Conservation (phyloP, 2,888 invertebrate species). For the Drosophila dives region DNA sequence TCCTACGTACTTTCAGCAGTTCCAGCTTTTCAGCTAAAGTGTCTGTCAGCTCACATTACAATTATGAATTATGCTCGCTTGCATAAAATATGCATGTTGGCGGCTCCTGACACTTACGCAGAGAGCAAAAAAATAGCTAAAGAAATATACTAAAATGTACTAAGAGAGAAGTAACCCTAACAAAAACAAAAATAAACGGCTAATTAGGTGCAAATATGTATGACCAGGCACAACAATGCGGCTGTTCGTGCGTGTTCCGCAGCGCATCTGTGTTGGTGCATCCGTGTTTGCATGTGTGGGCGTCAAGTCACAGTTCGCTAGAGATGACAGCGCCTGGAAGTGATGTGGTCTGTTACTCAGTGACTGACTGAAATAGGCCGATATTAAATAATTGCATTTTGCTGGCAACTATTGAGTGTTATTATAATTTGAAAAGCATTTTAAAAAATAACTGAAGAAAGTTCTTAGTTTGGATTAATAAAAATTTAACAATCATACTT, state of each 20-base stretch:
- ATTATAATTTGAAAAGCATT: neutral
- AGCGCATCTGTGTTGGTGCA: conserved; percentile 30
- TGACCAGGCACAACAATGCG: conserved; percentile 49
- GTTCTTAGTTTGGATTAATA: neutral
- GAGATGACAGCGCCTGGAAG: conserved; percentile 43
- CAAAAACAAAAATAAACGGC: conserved; percentile 52
- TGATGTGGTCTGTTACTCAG: neutral
- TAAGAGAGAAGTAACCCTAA: neutral
- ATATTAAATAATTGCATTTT: neutral
- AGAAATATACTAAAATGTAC: conserved; percentile 2
- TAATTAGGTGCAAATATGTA: conserved; percentile 79
- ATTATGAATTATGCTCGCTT: conserved; percentile 72
- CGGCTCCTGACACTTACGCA: conserved; percentile 38
- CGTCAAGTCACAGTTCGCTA: conserved; percentile 44
- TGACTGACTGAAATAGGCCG: neutral
- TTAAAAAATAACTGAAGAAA: neutral
- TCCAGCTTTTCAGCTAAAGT: conserved; percentile 40
- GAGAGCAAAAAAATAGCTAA: conserved; percentile 24
- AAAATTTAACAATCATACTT: neutral
- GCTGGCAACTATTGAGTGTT: neutral
- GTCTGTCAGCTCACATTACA: conserved; percentile 62
- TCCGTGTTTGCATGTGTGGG: conserved; percentile 52
- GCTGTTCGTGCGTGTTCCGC: conserved; percentile 56
- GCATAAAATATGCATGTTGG: conserved; percentile 66
- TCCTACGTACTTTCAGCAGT: conserved; percentile 23